Evolutionary conservation across 2,797 vertebrate genomes (phyloP).

Genomic region (Nyctalus aviator): DNA sequence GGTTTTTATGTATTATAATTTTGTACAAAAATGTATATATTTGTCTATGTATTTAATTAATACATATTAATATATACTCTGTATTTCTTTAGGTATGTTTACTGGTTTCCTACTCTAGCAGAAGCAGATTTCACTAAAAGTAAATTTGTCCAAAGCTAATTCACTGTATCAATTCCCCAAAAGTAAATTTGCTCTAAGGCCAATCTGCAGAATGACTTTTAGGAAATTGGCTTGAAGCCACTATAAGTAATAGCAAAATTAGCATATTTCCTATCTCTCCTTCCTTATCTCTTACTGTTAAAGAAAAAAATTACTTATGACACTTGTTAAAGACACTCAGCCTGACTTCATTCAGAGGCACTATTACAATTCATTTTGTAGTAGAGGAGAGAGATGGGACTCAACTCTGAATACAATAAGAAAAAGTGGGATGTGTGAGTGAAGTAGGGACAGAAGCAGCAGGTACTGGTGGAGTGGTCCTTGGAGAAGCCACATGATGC

Average conservation of each 20-base stretch:
- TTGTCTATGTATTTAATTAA: background rate
- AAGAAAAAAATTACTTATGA: background rate
- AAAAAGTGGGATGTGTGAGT: conserved; percentile 67
- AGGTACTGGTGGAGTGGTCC: background rate
- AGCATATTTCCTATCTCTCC: background rate
- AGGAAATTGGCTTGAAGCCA: background rate
- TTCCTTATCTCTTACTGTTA: background rate
- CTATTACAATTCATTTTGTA: background rate
- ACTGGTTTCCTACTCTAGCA: conserved; percentile 4
- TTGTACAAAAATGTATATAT: background rate
- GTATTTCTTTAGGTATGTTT: background rate
- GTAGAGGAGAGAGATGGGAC: background rate
- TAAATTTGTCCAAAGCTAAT: background rate
- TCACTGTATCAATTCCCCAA: background rate
- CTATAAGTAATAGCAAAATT: background rate
- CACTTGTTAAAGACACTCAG: background rate
- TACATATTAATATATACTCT: background rate
- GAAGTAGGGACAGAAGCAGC: conserved; percentile 71
- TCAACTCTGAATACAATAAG: background rate
- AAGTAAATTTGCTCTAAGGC: background rate
- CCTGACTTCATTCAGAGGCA: background rate
- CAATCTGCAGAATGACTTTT: conserved; percentile 29
- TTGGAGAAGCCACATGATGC: conserved; percentile 76
- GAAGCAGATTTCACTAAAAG: conserved; percentile 26
- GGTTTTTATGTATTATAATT: background rate